These are phyloP conservation scores for Tetranychus piercei DNA, from an alignment of 2,888 invertebrate species.

Conservation along the genomic window DNA sequence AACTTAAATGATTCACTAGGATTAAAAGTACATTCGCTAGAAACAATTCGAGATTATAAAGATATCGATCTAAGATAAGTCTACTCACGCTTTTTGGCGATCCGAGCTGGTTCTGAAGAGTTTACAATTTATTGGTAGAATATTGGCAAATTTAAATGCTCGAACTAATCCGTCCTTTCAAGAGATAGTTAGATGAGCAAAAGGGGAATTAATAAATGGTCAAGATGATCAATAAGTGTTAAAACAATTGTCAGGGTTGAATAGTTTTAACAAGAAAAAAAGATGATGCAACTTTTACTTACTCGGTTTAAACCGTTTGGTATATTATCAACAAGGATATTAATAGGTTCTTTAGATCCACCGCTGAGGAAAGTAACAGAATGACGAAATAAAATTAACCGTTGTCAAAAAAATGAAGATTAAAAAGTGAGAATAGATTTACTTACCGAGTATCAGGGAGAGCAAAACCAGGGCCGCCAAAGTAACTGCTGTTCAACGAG, in stretches of 20 bases:
- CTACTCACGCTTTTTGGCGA: neutral
- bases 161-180: neutral
- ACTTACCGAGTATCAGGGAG: neutral
- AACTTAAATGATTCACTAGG: too few species aligned
- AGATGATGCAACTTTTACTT: neutral
- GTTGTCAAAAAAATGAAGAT: neutral
- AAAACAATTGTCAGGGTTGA: neutral
- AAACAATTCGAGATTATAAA: neutral
- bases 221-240: neutral
- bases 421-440: neutral
- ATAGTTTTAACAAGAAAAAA: neutral
- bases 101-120: neutral
- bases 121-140: neutral
- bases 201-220: neutral
- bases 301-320: neutral
- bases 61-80: neutral
- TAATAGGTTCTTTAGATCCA: neutral
- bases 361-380: neutral
- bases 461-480: neutral
- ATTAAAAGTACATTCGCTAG: too few species aligned
- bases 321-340: neutral
- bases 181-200: neutral
- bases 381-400: neutral
- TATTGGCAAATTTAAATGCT: neutral
- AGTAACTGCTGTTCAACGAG: neutral